Conservation (phyloP, 35 echinoderm and acorn worm genomes). For the Amphiura filiformis region DNA sequence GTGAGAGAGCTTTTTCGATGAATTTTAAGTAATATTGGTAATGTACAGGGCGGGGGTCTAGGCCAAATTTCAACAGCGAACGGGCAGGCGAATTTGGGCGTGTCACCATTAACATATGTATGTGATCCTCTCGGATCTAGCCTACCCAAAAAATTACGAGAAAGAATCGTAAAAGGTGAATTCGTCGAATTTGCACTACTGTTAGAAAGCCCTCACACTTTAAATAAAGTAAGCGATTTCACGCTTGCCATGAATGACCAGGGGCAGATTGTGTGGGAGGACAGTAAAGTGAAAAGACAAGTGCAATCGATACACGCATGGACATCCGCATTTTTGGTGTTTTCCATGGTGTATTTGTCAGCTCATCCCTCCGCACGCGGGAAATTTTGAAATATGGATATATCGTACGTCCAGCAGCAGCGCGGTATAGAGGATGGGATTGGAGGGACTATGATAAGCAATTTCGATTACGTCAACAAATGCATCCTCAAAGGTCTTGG, state of each 20-base stretch:
- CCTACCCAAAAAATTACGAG: background rate
- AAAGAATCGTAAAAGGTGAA: background rate
- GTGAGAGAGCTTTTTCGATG: too few relatives aligned
- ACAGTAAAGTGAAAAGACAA: background rate
- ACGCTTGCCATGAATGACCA: background rate
- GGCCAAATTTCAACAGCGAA: too few relatives aligned
- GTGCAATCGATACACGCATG: background rate
- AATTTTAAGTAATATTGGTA: too few relatives aligned
- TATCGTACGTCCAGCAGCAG: background rate
- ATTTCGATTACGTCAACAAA: slow-evolving; percentile 1
- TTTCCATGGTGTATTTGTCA: background rate
- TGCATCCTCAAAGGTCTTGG: background rate
- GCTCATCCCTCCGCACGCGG: background rate
- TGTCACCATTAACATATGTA: background rate
- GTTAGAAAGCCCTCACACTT: background rate
- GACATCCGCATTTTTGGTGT: slow-evolving; percentile 13
- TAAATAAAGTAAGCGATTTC: background rate
- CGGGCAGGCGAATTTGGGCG: background rate
- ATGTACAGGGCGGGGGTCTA: too few relatives aligned
- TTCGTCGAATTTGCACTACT: background rate
- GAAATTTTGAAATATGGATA: slow-evolving; percentile 20
- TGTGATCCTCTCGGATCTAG: background rate
- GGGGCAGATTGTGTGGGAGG: background rate
- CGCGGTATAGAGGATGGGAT: background rate
- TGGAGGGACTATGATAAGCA: slow-evolving; percentile 28